These are phyloP conservation scores for Drosophila orena DNA, from an alignment of 1,140 invertebrate species.

Conservation along the genomic window DNA sequence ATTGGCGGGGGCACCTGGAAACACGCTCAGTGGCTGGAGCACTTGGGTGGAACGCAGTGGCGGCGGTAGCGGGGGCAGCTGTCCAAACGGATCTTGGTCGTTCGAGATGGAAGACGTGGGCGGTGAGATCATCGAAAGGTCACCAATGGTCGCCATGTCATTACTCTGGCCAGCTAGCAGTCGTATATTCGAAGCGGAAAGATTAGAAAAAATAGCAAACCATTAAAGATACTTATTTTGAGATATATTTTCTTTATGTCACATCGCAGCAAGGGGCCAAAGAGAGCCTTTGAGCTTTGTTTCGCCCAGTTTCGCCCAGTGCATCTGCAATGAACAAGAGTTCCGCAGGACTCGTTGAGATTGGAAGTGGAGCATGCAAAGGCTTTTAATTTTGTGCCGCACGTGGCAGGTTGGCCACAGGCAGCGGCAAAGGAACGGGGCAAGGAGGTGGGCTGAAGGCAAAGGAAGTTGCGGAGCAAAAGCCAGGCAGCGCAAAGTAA, in stretches of 20 bases:
- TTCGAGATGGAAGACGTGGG: slow-evolving; percentile 85
- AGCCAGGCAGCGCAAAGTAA: slow-evolving; percentile 54
- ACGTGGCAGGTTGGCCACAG: slow-evolving; percentile 38
- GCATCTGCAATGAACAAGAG: slow-evolving; percentile 23
- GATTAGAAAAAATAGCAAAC: not conserved
- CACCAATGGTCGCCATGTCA: slow-evolving; percentile 85
- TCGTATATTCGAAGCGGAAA: too few relatives aligned
- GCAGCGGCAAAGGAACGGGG: slow-evolving; percentile 17
- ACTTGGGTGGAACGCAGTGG: slow-evolving; percentile 85
- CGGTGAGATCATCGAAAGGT: slow-evolving; percentile 85
- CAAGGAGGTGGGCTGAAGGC: slow-evolving; percentile 31
- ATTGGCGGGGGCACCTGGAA: slow-evolving; percentile 77
- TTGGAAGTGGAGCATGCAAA: slow-evolving; percentile 42
- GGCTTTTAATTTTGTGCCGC: slow-evolving; percentile 54
- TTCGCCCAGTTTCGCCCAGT: not conserved
- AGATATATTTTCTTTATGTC: not conserved
- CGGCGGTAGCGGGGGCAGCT: slow-evolving; percentile 84
- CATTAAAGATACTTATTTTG: not conserved
- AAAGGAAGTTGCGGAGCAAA: slow-evolving; percentile 35
- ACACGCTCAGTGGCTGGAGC: slow-evolving; percentile 84
- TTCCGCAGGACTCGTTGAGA: slow-evolving; percentile 4
- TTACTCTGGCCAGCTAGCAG: slow-evolving; percentile 75
- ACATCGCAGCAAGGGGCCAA: not conserved
- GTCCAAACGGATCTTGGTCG: slow-evolving; percentile 85
- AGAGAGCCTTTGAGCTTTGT: too few relatives aligned